Evolutionary conservation across 2,888 invertebrate species (phyloP), one percentile per base, ranked within the genome.

Genomic region (Clostera curtula): DNA sequence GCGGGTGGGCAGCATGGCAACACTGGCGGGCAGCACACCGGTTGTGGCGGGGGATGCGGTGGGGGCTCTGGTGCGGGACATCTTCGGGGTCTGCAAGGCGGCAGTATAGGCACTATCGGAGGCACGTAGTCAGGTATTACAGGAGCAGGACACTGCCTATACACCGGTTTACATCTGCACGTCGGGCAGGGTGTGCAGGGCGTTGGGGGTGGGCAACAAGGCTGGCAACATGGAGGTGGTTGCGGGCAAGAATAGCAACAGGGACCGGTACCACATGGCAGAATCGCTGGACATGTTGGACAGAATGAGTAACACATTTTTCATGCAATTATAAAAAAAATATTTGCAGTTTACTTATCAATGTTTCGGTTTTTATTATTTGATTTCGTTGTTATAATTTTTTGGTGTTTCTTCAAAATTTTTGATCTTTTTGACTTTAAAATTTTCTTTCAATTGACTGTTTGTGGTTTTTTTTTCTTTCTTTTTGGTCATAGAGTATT

Each of bases 1-100:
- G 75, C 76, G 4, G 75, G 79, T 16, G 76, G 79, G 27, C 75
- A 73, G 42, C 83, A 82, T 1, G 85, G 84, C 19, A 79, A 44
- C 4, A 75, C 63, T 16, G 82, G 83, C 2, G 82, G 82, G 25
- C 67, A 76, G 36, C 65, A 77, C 5, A 74, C 71, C 8, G 76
- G 74, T 2, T 41, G 40, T 1, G 75, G 71, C 5, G 69, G 64
- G 1, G 68, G 70, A 5, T 47, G 52, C 0, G 71, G 72, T 3
- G 56, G 57, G 1, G 71, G 70, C 3, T 74, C 73, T 17, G 47
- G 48, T 1, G 66, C 59, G 3, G 73, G 73, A 10, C 39, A 31
- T 13, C 84, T 66, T 1, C 80, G 69, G 2, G 77, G 79, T 28
- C 54, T 71, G 35, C 82, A 77, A 12, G 49, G 37, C 2, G 82